Evolutionary conservation across 2,888 invertebrate genomes (phyloP).

Genomic region (Rhimphoctona megacephalus): DNA sequence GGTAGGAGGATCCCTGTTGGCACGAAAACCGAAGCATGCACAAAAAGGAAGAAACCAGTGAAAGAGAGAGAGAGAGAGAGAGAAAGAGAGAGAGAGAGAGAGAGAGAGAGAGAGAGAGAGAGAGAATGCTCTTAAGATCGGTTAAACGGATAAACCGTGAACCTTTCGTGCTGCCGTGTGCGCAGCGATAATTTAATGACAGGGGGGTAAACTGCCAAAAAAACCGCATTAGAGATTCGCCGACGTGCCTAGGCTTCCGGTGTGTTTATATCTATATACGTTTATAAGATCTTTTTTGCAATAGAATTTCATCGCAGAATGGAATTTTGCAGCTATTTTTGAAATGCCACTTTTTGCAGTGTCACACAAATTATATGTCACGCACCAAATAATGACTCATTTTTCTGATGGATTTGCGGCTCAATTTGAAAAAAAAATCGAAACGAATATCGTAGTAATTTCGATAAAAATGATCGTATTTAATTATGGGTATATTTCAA

Average conservation of each 20-base stretch:
- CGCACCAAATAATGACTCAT: neutral
- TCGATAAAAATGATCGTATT: neutral
- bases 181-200: constrained; percentile 64
- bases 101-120: neutral
- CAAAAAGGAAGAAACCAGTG: constrained; percentile 1
- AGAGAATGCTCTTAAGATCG: constrained; percentile 53
- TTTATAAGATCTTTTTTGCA: neutral
- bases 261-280: neutral
- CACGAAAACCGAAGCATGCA: constrained; percentile 46
- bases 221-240: constrained; percentile 56
- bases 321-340: neutral
- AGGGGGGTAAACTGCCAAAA: constrained; percentile 25
- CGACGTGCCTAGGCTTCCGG: constrained; percentile 52
- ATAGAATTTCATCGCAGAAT: neutral
- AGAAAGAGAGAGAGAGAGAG: constrained; percentile 13
- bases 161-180: constrained; percentile 49
- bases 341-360: neutral
- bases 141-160: constrained; percentile 61
- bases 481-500: neutral
- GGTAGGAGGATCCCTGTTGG: constrained; percentile 47
- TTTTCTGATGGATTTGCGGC: no score
- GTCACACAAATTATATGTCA: neutral
- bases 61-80: neutral
- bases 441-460: neutral
- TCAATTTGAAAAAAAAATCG: no score